These are phyloP conservation scores for Uropsilus gracilis DNA, from an alignment of 2,113 vertebrate species.

Conservation along the genomic window DNA sequence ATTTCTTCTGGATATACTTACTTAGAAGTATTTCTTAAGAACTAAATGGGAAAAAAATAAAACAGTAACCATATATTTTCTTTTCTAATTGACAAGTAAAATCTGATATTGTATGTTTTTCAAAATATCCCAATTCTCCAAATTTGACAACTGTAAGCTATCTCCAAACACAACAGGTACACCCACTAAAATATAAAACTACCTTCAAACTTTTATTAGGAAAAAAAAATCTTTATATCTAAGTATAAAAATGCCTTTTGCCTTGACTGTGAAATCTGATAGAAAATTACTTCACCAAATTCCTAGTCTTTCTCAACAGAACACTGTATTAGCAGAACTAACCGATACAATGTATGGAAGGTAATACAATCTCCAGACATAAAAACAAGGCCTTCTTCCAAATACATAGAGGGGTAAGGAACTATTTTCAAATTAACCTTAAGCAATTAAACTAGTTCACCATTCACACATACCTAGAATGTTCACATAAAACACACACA, in stretches of 20 bases:
- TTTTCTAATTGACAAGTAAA: slow-evolving; percentile 1
- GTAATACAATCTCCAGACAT: slow-evolving; percentile 10
- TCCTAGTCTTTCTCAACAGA: slow-evolving; percentile 7
- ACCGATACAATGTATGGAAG: slow-evolving; percentile 17
- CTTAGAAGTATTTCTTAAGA: slow-evolving; percentile 5
- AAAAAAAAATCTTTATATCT: slow-evolving; percentile 37
- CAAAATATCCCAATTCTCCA: slow-evolving; percentile 12
- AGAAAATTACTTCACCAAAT: slow-evolving; percentile 39
- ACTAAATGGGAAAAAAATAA: slow-evolving; percentile 13
- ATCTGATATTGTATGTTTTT: neutral
- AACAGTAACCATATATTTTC: slow-evolving; percentile 5
- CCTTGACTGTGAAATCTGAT: neutral
- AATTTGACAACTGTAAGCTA: neutral
- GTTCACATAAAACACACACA: slow-evolving; percentile 2
- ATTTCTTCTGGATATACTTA: slow-evolving; percentile 12
- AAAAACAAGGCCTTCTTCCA: slow-evolving; percentile 40
- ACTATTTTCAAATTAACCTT: slow-evolving; percentile 49
- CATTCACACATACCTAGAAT: neutral
- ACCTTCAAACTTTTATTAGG: neutral
- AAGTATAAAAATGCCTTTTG: slow-evolving; percentile 30
- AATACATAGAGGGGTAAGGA: neutral
- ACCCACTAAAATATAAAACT: slow-evolving; percentile 29
- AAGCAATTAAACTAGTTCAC: slow-evolving; percentile 26
- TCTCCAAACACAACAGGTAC: neutral
- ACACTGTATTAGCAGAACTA: slow-evolving; percentile 5